Base-by-base conservation (phyloP, 1,140 invertebrate species). In the Dendrolimus kikuchii region DNA sequence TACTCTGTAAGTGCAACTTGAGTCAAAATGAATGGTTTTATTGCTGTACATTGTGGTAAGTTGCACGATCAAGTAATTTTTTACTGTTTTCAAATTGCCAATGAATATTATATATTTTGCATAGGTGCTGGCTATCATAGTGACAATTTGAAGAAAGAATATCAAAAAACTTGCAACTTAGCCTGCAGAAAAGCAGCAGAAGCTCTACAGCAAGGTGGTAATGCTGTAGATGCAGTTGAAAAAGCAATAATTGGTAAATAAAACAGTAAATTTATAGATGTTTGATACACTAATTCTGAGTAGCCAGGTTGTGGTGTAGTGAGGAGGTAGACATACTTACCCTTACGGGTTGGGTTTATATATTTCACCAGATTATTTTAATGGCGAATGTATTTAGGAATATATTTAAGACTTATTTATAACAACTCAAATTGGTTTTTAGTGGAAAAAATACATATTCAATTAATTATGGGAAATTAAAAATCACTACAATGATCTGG, bases 181-280 rank as follows among this genome's bases (percentile, higher is more conserved):
- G 94, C 96, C 5, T 97, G 95, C 74, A 89, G 89, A 74, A 90
- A 91, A 89, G 95, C 92, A 52, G 89, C 92, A 37, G 77, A 91
- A 59, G 77, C 90, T 45, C 77, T 98, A 46, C 89, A 90, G 58
- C 81, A 86, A 55, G 92, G 92, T n/a, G 90, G 90, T 39, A 90
- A 86, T 64, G 92, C 94, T 6, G 73, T 96, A 40, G 94, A 97
- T 64, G 95, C 93, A 53, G 95, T 95, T 7, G 91, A 92, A 59
- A 90, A 91, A 59, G 94, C 95, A 0, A 93, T 96, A 49, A 90
- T 91, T 47, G 88, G 89, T 77, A 69, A 60, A 51, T 70, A 54
- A 38, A 46, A 23, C 23, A 3, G 23, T 23, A 23, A 23, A 23
- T 23, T 3, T 23, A 23, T 23, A 23, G 23, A 23, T 23, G 3